Conservation (phyloP, 2,888 invertebrate species). For the Chorisops tibialis region DNA sequence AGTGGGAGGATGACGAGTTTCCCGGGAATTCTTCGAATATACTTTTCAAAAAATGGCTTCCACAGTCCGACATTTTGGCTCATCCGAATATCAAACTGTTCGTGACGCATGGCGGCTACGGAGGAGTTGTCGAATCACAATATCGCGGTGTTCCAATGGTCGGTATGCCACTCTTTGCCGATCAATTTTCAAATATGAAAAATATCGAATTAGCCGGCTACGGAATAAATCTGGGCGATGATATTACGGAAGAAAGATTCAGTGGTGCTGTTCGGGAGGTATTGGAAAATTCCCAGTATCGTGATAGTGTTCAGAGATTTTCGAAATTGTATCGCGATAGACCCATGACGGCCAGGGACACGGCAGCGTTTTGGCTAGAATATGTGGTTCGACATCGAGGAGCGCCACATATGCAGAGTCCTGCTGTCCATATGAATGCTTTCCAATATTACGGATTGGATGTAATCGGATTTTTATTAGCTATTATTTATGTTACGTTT, state of each 20-base stretch:
- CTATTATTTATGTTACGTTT: background rate
- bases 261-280: slow-evolving; percentile 38
- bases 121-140: slow-evolving; percentile 61
- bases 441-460: slow-evolving; percentile 53
- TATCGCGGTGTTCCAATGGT: slow-evolving; percentile 58
- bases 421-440: slow-evolving; percentile 51
- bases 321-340: slow-evolving; percentile 55
- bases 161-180: slow-evolving; percentile 44
- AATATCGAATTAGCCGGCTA: slow-evolving; percentile 36
- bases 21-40: slow-evolving; percentile 43
- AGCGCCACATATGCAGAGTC: slow-evolving; percentile 54
- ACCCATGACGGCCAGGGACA: slow-evolving; percentile 54
- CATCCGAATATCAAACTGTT: slow-evolving; percentile 61
- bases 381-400: slow-evolving; percentile 57
- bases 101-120: slow-evolving; percentile 65
- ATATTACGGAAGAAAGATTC: slow-evolving; percentile 34
- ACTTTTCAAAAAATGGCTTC: slow-evolving; percentile 27
- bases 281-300: slow-evolving; percentile 37
- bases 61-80: slow-evolving; percentile 58
- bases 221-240: slow-evolving; percentile 35
- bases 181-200: slow-evolving; percentile 39
- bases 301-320: slow-evolving; percentile 46
- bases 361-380: slow-evolving; percentile 58
- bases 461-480: slow-evolving; percentile 39
- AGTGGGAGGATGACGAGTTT: slow-evolving; percentile 40